Percentiles rank a stretch among this genome's conserved stretches.
These are phyloP conservation scores for Anableps anableps DNA, from an alignment of 2,797 vertebrate species.

Conservation along the genomic window DNA sequence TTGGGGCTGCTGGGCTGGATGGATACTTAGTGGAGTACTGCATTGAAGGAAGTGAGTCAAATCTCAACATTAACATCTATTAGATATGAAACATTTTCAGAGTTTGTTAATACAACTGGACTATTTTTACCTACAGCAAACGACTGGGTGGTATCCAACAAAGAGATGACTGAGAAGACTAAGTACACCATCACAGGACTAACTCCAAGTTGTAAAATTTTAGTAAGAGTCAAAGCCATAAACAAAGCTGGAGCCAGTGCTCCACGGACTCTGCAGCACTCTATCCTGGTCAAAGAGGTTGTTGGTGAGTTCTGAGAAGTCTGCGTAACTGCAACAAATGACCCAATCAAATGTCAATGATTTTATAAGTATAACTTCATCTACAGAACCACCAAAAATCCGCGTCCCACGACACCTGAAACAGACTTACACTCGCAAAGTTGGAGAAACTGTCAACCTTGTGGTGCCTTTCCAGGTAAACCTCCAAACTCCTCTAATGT, in stretches of 20 bases:
- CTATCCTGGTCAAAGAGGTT: conserved; percentile 93
- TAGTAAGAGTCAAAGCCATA: conserved; percentile 92
- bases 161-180: conserved; percentile 91
- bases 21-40: conserved; percentile 97
- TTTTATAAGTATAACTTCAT: not conserved
- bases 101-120: not conserved
- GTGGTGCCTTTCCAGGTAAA: conserved; percentile 96
- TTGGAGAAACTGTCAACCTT: conserved; percentile 95
- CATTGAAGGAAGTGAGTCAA: conserved; percentile 94
- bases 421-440: conserved; percentile 92
- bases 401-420: conserved; percentile 95
- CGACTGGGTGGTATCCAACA: conserved; percentile 89
- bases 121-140: conserved; percentile 77
- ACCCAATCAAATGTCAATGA: not conserved
- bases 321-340: not conserved
- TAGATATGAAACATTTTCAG: conserved; percentile 9
- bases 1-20: conserved; percentile 95
- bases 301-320: conserved; percentile 84
- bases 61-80: not conserved
- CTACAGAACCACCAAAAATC: conserved; percentile 94
- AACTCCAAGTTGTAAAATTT: conserved; percentile 86
- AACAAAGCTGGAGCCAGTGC: conserved; percentile 91
- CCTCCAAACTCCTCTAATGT: not conserved
- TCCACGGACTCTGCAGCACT: conserved; percentile 88
- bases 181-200: conserved; percentile 91